Evolutionary conservation across 2,113 vertebrate genomes (phyloP).

Genomic region (Actenoides lindsayi): DNA sequence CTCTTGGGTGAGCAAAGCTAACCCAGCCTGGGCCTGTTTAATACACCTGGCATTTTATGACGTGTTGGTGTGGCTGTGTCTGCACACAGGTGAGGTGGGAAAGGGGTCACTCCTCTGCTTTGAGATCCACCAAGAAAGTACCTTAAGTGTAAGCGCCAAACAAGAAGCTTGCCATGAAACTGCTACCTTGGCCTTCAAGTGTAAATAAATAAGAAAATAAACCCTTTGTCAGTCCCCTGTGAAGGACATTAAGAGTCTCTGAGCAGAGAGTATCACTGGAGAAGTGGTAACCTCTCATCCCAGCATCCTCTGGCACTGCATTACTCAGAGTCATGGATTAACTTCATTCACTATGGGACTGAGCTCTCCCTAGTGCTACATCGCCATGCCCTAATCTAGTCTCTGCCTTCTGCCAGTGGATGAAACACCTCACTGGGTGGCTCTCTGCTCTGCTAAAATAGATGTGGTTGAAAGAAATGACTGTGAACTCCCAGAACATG

Average conservation of each 20-base stretch:
- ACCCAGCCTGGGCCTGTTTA: not conserved
- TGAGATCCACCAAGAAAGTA: not conserved
- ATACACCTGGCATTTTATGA: not conserved
- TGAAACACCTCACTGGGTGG: not conserved
- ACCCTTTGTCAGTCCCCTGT: not conserved
- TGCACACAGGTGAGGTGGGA: not conserved
- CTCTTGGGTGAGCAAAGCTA: not conserved
- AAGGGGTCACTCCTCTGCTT: not conserved
- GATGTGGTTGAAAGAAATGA: not conserved
- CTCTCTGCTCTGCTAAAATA: not conserved
- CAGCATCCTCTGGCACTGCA: not conserved
- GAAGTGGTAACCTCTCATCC: not conserved
- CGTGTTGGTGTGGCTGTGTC: accelerated
- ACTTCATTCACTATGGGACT: not conserved
- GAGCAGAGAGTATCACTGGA: not conserved
- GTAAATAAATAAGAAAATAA: not conserved
- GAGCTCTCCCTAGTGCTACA: not conserved
- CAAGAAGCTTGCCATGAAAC: not conserved
- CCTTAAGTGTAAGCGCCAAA: not conserved
- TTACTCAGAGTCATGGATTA: not conserved
- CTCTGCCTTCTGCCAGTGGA: not conserved
- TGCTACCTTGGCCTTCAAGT: not conserved
- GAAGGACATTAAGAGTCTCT: not conserved
- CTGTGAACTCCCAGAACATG: not conserved
- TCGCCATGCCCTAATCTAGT: not conserved